These are phyloP conservation scores for Acanthaster planci DNA, from an alignment of 35 echinoderm and acorn worm species.

Conservation along the genomic window DNA sequence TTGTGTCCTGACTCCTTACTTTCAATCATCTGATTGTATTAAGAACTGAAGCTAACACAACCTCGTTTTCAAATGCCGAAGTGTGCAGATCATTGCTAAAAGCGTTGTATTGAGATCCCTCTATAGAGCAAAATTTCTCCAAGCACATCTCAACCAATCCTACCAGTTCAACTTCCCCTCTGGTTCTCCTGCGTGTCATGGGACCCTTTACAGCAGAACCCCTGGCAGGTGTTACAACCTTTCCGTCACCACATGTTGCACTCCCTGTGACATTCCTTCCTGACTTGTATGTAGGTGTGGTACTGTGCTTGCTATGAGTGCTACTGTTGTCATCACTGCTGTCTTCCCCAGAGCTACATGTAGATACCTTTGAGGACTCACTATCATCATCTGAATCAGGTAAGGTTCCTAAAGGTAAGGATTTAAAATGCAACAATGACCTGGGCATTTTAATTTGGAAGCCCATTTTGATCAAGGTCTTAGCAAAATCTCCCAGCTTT, in stretches of 20 bases:
- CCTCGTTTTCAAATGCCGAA: too few relatives aligned
- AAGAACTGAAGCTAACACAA: too few relatives aligned
- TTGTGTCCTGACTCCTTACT: too few relatives aligned
- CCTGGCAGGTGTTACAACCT: not conserved
- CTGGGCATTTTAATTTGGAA: not conserved
- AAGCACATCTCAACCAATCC: too few relatives aligned
- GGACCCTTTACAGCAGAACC: not conserved
- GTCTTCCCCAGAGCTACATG: constrained; percentile 57
- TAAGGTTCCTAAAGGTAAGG: constrained; percentile 38
- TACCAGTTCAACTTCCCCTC: not conserved
- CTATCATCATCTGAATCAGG: constrained; percentile 44
- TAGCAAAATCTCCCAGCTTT: too few relatives aligned
- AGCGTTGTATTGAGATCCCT: too few relatives aligned
- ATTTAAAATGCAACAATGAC: not conserved
- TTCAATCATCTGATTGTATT: too few relatives aligned
- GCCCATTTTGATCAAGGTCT: too few relatives aligned
- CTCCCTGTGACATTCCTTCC: not conserved
- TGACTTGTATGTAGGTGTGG: not conserved
- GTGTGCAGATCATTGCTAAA: too few relatives aligned
- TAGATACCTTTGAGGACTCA: constrained; percentile 39
- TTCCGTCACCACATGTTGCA: not conserved
- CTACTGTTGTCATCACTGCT: constrained; percentile 56
- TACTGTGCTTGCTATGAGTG: constrained; percentile 45
- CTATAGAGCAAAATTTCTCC: too few relatives aligned
- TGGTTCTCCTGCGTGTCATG: constrained; percentile 8